Evolutionary conservation across 2,888 invertebrate species (phyloP), one percentile per base, ranked within the genome.

Genomic region (Odontocolon sp.): DNA sequence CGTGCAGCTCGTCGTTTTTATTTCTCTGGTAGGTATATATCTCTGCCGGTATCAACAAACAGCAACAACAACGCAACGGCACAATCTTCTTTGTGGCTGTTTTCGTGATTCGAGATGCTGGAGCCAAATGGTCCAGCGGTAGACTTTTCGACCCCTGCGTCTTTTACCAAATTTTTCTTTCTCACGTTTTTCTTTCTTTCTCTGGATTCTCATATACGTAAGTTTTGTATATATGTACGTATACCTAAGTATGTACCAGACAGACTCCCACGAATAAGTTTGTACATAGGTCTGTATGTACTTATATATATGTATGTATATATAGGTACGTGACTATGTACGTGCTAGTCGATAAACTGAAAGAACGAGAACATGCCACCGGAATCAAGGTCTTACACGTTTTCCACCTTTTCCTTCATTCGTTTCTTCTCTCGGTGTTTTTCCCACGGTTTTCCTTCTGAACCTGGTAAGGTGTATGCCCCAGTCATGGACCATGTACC

Each of bases 341-440:
- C 68, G 68, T 56, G 68, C 45, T 28, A 47, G 52, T 57, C 56
- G 31, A 74, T 68, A 69, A 63, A 54, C 21, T 38, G 36, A 54
- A 40, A 42, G 33, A 28, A 21, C 38, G 26, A 52, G 36, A 23
- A 47, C 61, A 16, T 16, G 16, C 59, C 18, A 21, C 66, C 61
- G 42, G 64, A 78, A 76, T 33, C 52, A 28, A 61, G 40, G 54
- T 74, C 64, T 64, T 66, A 68, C 74, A 69, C 69, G 68, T 63
- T 63, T 67, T 70, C 26, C 9, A 5, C 14, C 42, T 31, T 31
- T 42, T 6, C 14, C 40, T 9, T 18, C 18, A 57, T 31, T n/a
- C n/a, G n/a, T 36, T 11, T 38, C 8, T 11, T 33, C 33, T 33
- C 5, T 16, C 33, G 9, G 18, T 38, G 1, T 33, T 11, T 54